Evolutionary conservation across 2,113 vertebrate genomes (phyloP).

Genomic region (Ellobius talpinus): DNA sequence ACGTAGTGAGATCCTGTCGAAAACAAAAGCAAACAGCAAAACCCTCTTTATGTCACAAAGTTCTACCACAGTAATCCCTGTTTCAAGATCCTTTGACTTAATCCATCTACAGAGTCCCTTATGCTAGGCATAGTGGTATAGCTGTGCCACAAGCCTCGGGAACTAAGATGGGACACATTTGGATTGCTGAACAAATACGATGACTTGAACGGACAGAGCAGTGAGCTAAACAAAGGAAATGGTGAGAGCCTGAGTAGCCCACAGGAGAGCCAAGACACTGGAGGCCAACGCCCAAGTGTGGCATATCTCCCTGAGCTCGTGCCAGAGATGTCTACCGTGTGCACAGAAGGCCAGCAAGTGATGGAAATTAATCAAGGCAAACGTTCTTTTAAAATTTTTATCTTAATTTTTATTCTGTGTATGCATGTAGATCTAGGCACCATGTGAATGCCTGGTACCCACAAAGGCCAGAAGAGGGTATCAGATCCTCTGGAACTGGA

Average conservation of each 20-base stretch:
- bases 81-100: neutral
- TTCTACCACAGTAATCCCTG: neutral
- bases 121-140: fast-evolving
- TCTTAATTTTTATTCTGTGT: neutral
- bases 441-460: neutral
- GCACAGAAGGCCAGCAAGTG: neutral
- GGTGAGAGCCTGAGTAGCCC: too few relatives aligned
- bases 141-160: neutral
- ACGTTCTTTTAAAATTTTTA: neutral
- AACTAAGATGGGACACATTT: too few relatives aligned
- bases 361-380: neutral
- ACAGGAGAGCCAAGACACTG: neutral
- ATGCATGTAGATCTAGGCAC: neutral
- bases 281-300: neutral
- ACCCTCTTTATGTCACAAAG: neutral
- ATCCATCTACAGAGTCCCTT: neutral
- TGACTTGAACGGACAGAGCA: neutral
- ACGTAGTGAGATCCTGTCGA: neutral
- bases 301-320: neutral
- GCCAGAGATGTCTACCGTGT: neutral
- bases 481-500: neutral
- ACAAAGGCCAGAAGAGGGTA: neutral
- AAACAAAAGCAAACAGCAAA: neutral
- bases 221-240: neutral
- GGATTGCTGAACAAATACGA: neutral